phyloP scores from a whole-genome alignment of 2,113 vertebrate genomes.

The Pelmatolapia mariae region DNA sequence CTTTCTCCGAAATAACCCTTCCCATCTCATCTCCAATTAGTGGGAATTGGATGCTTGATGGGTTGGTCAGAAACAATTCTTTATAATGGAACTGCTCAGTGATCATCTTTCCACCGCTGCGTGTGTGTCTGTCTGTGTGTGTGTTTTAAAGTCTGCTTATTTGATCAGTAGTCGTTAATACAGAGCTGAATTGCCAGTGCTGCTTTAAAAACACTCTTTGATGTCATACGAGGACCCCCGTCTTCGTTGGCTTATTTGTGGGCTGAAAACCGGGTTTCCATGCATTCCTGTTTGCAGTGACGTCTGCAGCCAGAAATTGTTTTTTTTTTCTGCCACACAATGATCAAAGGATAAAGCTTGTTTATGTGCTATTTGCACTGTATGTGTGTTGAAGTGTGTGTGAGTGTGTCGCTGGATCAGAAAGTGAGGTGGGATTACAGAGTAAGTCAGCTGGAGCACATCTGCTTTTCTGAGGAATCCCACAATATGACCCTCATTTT shows the following conservation, averaged over 20 bases:
- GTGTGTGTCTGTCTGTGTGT: not conserved
- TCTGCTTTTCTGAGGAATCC: conserved; percentile 51
- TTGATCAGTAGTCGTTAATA: conserved; percentile 18
- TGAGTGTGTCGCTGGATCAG: conserved; percentile 1
- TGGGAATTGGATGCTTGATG: conserved; percentile 12
- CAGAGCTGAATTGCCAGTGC: not conserved
- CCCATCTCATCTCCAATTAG: conserved; percentile 10
- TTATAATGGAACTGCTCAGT: conserved; percentile 13
- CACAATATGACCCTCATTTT: conserved; percentile 30
- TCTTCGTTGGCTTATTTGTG: not conserved
- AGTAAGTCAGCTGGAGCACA: conserved; percentile 55
- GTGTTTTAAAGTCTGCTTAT: conserved; percentile 1
- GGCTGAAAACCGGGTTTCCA: not conserved
- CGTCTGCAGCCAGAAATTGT: not conserved
- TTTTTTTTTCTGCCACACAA: not conserved
- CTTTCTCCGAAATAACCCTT: not conserved
- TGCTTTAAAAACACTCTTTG: conserved; percentile 30
- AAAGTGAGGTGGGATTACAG: conserved; percentile 47
- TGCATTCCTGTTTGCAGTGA: not conserved
- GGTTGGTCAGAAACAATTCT: conserved; percentile 12
- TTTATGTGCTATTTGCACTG: not conserved
- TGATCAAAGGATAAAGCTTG: conserved; percentile 44
- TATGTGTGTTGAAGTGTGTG: not conserved
- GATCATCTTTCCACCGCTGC: not conserved
- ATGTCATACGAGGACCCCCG: conserved; percentile 13